A percentile compares a stretch with the other conserved stretches of the same genome.
phyloP scores from a whole-genome alignment of 2,113 vertebrate species.

The Sapayoa aenigma region DNA sequence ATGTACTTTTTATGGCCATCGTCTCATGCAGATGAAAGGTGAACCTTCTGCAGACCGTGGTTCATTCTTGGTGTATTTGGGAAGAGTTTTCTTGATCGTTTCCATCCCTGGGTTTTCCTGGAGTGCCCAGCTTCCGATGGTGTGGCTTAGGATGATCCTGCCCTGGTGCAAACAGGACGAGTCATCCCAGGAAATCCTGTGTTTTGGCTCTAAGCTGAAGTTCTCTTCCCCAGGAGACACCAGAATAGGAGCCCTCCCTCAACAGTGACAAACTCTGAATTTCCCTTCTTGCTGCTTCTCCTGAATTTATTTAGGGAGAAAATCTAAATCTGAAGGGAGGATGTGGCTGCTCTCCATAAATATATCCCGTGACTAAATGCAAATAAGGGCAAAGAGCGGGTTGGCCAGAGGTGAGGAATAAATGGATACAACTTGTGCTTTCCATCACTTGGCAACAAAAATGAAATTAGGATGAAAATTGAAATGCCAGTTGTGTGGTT shows the following conservation, averaged over 20 bases:
- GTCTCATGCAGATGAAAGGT: not conserved
- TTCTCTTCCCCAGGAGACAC: not conserved
- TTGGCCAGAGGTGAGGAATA: not conserved
- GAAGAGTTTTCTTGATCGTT: not conserved
- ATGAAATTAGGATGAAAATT: not conserved
- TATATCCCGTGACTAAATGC: not conserved
- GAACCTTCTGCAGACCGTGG: not conserved
- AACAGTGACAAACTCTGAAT: not conserved
- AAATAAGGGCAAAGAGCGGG: not conserved
- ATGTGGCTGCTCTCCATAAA: not conserved
- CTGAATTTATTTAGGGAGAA: not conserved
- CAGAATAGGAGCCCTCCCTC: not conserved
- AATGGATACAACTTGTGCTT: not conserved
- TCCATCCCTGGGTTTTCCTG: not conserved
- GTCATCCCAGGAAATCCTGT: not conserved
- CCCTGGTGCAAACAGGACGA: not conserved
- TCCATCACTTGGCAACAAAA: not conserved
- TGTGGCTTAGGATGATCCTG: not conserved
- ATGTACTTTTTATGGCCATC: not conserved
- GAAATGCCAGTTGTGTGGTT: not conserved
- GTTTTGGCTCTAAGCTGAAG: not conserved
- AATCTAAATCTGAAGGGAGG: not conserved
- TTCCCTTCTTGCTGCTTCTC: not conserved
- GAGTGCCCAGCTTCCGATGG: accelerated
- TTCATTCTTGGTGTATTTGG: not conserved